phyloP scores from a whole-genome alignment of 1,140 invertebrate species.

The Brachystomella parvula region DNA sequence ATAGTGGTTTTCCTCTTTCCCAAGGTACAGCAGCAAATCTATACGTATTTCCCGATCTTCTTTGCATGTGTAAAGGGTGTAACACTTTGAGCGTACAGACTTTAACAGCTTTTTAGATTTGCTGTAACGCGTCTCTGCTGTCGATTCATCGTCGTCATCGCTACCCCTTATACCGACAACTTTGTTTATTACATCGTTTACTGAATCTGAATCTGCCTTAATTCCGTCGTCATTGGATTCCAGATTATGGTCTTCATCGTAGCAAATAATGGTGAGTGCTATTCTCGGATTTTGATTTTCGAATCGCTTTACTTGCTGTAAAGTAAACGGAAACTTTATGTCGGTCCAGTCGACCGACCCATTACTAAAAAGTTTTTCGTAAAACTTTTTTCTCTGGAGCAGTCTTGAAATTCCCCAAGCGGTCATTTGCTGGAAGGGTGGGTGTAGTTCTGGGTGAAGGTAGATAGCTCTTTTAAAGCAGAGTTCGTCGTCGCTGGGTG shows the following conservation, averaged over 20 bases:
- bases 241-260: neutral
- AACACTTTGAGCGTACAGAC: neutral
- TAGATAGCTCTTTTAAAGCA: neutral
- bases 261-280: neutral
- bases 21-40: neutral
- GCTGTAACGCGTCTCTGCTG: neutral
- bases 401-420: neutral
- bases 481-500: neutral
- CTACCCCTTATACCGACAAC: neutral
- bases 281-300: slow-evolving; percentile 14
- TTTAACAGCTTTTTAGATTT: neutral
- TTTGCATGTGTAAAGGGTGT: neutral
- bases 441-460: neutral
- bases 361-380: neutral
- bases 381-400: neutral
- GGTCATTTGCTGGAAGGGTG: neutral
- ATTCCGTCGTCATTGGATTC: neutral
- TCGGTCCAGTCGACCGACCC: neutral
- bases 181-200: neutral
- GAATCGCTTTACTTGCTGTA: slow-evolving; percentile 7
- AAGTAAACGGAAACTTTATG: slow-evolving; percentile 9
- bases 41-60: neutral
- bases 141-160: slow-evolving; percentile 3
- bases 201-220: neutral
- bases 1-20: neutral